Evolutionary conservation across 1,140 invertebrate genomes (phyloP), one percentile per base, ranked within the genome.

Genomic region (Steinernema feltiae): DNA sequence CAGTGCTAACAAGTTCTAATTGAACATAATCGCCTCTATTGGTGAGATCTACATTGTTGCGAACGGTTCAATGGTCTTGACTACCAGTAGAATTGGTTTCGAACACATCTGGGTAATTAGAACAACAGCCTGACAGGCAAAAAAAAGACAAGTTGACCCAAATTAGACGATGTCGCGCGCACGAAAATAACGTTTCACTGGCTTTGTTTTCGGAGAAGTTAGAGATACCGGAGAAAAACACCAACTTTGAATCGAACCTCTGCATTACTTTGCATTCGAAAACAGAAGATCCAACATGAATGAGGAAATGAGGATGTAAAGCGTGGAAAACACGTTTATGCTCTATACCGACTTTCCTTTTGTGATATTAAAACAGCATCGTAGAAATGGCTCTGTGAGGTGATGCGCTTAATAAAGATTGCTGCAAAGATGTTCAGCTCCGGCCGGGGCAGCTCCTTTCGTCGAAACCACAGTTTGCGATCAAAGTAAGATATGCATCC

Each of bases 51-150:
- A 46, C 41, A 12, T 46, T 46, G 41, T 46, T 46, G 41, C 41
- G 41, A 46, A 46, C 41, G 41, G 7, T 46, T 7, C 7, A 46
- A 7, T 7, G 41, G n/a, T n/a, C 41, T n/a, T n/a, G n/a, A 46
- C n/a, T 63, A n/a, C 53, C 53, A 63, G 53, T 63, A 63, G 53
- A 17, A 21, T n/a, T 21, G 53, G 53, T 63, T 63, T 15, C 53
- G 53, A 63, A 63, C 53, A 63, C 53, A 63, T 15, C 24, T 63
- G 53, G 53, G 53, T 63, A 63, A 63, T 63, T 63, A 21, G 53
- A 63, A 63, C 53, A 63, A 63, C 53, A 63, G 53, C 24, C 53
- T 63, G 53, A 15, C 53, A 63, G 53, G 53, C 53, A 63, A 63
- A 63, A 63, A n/a, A 63, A 63, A 21, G 53, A 27, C 53, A 63